Conservation (phyloP, 2,797 vertebrate species). For the Pterois miles region DNA sequence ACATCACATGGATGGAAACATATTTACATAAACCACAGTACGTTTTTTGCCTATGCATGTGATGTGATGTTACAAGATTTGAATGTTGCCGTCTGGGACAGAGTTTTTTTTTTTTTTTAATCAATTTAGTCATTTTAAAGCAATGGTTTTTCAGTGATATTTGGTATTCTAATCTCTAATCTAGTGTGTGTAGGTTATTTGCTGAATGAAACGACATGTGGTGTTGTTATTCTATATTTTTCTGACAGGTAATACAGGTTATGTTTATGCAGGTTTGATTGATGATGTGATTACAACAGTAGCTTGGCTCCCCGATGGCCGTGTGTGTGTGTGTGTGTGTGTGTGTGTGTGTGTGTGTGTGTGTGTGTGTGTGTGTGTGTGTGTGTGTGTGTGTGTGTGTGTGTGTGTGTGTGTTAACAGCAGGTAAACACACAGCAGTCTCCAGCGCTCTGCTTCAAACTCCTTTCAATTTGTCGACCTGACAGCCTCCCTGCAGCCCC, state of each 20-base stretch:
- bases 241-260: neutral
- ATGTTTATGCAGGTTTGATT: neutral
- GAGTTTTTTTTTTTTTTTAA: neutral
- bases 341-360: neutral
- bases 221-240: neutral
- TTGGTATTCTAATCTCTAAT: neutral
- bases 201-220: neutral
- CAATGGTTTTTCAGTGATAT: neutral
- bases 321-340: neutral
- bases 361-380: neutral
- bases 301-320: neutral
- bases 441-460: constrained; percentile 31
- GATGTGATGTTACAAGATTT: neutral
- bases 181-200: neutral
- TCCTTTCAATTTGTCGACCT: constrained; percentile 50
- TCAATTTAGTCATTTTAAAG: neutral
- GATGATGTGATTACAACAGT: constrained; percentile 1
- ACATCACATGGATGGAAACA: neutral
- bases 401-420: neutral
- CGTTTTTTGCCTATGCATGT: neutral
- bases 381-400: neutral
- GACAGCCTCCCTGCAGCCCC: constrained; percentile 26
- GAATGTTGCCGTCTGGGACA: neutral
- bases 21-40: neutral
- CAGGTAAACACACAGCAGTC: constrained; percentile 33